Base-by-base conservation (phyloP, 2,113 vertebrate species). In the Epinephelus moara region DNA sequence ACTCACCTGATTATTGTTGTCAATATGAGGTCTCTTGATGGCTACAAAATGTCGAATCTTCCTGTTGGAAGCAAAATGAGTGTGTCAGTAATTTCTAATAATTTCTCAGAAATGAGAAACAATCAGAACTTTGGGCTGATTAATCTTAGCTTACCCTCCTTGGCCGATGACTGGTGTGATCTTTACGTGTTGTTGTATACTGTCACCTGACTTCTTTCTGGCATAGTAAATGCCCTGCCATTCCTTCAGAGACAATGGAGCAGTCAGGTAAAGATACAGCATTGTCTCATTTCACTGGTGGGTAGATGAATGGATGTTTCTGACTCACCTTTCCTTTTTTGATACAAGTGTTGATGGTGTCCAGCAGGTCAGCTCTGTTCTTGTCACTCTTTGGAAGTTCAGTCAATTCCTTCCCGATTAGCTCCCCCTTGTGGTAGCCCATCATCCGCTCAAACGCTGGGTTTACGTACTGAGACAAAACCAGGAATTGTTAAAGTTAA, bases 1-100 rank as follows among this genome's bases (percentile, higher is more conserved):
- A 87, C 30, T 53, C 94, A 99, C 98, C 96, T 98, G 97, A 87
- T 97, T 98, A 80, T 96, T 97, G 95, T 96, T 97, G 94, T 98
- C 98, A 64, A 92, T 91, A 77, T 96, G 96, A 87, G 97, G 95
- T 89, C 96, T 97, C 95, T 98, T 99, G 93, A 99, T 96, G 75
- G 98, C 97, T 70, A 99, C 98, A 90, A 98, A 97, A 92, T 99
- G 98, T 84, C 97, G 95, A 82, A 99, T 97, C 95, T 99, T 98
- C 93, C 98, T 99, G 95, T 77, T 81, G 94, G 93, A 60, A 93
- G 81, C 89, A 86, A 77, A 19, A 85, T 1, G 7, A 56, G 33
- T 19, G 15, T 21, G 50, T 92, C 61, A 80, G 66, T 15, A 1
- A 19, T 70, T 73, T 45, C 7, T 4, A 10, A 25, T 4, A 10